Evolutionary conservation across 2,113 vertebrate species (phyloP).

Genomic region (Xenopus laevis): DNA sequence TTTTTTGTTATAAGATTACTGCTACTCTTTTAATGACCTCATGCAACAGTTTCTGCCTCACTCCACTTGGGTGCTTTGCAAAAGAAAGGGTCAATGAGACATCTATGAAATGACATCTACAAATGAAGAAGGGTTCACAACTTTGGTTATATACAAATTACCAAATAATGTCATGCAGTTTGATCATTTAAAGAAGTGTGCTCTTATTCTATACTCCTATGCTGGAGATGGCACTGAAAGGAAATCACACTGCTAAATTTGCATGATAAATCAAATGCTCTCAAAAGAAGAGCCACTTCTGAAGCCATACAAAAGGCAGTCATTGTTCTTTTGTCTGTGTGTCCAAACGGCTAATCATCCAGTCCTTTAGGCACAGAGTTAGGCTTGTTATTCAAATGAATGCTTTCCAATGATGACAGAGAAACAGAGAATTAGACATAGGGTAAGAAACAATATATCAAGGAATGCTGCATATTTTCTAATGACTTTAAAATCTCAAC

Average conservation of each 20-base stretch:
- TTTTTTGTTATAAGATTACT: no score
- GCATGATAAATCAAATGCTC: slow-evolving; percentile 33
- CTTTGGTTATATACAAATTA: slow-evolving; percentile 23
- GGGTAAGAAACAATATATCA: no score
- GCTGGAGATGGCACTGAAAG: slow-evolving; percentile 5
- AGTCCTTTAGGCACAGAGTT: neutral
- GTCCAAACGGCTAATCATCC: neutral
- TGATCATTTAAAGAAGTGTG: slow-evolving; percentile 14
- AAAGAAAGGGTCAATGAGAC: neutral
- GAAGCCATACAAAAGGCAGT: neutral
- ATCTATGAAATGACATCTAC: neutral
- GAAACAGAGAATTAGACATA: no score
- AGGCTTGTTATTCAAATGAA: no score
- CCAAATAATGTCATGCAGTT: slow-evolving; percentile 16
- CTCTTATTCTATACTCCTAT: slow-evolving; percentile 3
- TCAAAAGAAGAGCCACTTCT: neutral
- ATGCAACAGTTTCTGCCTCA: no score
- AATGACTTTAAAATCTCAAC: no score
- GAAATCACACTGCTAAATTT: slow-evolving; percentile 27
- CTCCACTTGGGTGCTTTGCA: no score
- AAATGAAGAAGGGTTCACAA: slow-evolving; percentile 10
- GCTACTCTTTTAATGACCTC: no score
- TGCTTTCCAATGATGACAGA: no score
- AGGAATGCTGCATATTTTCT: no score
- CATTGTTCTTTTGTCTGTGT: neutral